phyloP scores from a whole-genome alignment of 2,113 vertebrate species.

The Oreochromis spilurus region DNA sequence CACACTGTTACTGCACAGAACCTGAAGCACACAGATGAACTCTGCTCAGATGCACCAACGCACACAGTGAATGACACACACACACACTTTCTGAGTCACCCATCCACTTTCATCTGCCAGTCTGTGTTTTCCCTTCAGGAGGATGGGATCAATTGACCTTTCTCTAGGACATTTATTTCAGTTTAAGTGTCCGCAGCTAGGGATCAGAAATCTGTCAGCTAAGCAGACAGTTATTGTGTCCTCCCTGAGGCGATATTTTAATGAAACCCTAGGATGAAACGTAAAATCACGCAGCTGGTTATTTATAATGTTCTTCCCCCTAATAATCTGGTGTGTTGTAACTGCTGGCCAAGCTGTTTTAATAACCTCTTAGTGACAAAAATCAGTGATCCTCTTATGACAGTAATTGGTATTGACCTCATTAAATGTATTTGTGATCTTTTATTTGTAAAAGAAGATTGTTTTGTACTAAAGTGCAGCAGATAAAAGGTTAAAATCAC shows the following conservation, averaged over 20 bases:
- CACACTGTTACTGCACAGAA: constrained; percentile 85
- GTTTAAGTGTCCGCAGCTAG: background rate
- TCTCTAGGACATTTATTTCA: constrained; percentile 3
- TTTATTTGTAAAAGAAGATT: background rate
- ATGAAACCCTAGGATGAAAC: background rate
- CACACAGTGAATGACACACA: background rate
- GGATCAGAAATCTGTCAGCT: constrained; percentile 35
- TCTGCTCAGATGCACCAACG: background rate
- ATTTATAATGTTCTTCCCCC: background rate
- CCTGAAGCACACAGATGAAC: constrained; percentile 69
- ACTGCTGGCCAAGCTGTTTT: background rate
- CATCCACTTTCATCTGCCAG: constrained; percentile 4
- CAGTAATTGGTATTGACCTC: background rate
- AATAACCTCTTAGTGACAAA: background rate
- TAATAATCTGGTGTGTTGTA: background rate
- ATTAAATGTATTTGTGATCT: background rate
- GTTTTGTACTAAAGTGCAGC: background rate
- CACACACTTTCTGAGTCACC: background rate
- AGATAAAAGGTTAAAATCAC: background rate
- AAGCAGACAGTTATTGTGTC: background rate
- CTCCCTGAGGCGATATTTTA: background rate
- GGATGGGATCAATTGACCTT: constrained; percentile 40
- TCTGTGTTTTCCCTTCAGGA: background rate
- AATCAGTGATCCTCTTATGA: background rate
- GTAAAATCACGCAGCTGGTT: background rate